phyloP scores from a whole-genome alignment of 2,113 vertebrate species.

The Pelodiscus sinensis region DNA sequence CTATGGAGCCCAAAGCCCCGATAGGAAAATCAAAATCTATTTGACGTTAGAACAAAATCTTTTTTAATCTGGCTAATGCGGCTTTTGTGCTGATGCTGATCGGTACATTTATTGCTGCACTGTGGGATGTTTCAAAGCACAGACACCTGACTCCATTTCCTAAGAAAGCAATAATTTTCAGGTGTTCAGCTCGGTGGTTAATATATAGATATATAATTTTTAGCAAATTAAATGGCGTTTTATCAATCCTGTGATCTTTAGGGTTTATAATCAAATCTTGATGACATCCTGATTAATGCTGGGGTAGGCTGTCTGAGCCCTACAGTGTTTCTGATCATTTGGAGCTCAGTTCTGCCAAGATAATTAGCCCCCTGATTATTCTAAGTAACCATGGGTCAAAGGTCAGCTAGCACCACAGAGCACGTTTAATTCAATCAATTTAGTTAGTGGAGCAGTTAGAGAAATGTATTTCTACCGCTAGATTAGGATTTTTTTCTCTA shows the following conservation, averaged over 20 bases:
- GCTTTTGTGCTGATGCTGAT: constrained; percentile 38
- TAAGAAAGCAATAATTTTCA: constrained; percentile 25
- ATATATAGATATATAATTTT: constrained; percentile 24
- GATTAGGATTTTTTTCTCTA: constrained; percentile 52
- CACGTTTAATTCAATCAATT: constrained; percentile 77
- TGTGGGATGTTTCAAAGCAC: background rate
- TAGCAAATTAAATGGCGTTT: constrained; percentile 14
- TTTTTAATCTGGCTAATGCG: constrained; percentile 46
- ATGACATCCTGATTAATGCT: constrained; percentile 59
- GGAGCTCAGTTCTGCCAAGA: constrained; percentile 45
- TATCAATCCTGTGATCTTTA: constrained; percentile 33
- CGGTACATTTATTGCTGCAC: constrained; percentile 32
- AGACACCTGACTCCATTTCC: constrained; percentile 25
- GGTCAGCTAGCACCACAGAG: constrained; percentile 61
- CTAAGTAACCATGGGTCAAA: constrained; percentile 63
- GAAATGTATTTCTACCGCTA: constrained; percentile 19
- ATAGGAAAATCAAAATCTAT: constrained; percentile 13
- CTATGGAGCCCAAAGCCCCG: constrained; percentile 28
- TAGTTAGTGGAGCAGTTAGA: constrained; percentile 45
- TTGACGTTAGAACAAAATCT: constrained; percentile 57
- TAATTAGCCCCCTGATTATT: constrained; percentile 73
- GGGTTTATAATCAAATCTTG: constrained; percentile 54
- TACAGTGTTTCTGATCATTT: constrained; percentile 23
- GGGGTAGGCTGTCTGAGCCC: constrained; percentile 54
- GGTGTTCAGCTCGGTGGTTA: constrained; percentile 4